Percentiles rank a stretch among this genome's conserved stretches.
Evolutionary conservation across 2,113 vertebrate genomes (phyloP).

Genomic region (Tinamus guttatus): DNA sequence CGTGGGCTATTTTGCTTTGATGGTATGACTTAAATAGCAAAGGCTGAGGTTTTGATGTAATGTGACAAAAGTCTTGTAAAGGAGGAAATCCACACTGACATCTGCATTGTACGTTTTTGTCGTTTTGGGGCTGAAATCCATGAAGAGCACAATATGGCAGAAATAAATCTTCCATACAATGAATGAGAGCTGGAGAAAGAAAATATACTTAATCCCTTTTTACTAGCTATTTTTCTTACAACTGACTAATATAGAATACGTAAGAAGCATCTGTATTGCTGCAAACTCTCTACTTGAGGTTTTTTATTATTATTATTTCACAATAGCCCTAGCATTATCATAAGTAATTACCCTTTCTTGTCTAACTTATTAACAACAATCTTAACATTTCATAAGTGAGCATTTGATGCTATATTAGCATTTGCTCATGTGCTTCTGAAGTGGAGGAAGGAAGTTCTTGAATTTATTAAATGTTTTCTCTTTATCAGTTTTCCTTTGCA

Average conservation of each 20-base stretch:
- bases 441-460: neutral
- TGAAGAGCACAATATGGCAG: neutral
- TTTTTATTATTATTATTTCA: neutral
- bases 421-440: neutral
- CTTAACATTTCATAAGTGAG: neutral
- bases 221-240: neutral
- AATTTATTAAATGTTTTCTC: neutral
- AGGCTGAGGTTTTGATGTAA: neutral
- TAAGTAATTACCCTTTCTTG: constrained; percentile 1
- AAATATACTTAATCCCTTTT: neutral
- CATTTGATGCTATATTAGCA: neutral
- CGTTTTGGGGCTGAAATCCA: neutral
- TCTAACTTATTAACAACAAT: constrained; percentile 4
- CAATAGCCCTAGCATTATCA: rapidly evolving
- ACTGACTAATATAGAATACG: rapidly evolving
- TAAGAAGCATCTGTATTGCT: neutral
- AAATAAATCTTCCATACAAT: neutral
- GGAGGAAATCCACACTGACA: neutral
- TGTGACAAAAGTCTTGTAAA: neutral
- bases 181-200: neutral
- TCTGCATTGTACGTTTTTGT: neutral
- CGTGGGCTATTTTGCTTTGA: neutral
- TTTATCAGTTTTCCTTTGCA: neutral
- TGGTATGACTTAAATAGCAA: neutral
- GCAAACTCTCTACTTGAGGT: neutral